These are phyloP conservation scores for Dromococcyx pavoninus DNA, from an alignment of 2,797 vertebrate genomes.

Conservation along the genomic window DNA sequence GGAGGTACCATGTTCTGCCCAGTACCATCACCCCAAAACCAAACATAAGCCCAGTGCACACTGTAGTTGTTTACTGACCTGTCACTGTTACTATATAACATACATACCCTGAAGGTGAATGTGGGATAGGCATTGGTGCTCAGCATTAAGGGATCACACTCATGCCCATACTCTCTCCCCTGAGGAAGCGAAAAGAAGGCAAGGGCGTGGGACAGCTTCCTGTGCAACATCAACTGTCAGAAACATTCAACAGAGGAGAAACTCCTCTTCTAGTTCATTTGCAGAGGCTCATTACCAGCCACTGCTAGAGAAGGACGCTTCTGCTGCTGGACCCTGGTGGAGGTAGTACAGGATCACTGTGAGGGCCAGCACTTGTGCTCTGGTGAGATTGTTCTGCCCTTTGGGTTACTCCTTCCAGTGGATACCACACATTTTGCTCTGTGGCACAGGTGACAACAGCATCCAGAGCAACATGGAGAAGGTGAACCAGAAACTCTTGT, in stretches of 20 bases:
- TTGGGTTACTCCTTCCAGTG: neutral
- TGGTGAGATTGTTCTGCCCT: neutral
- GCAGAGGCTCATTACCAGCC: slow-evolving; percentile 46
- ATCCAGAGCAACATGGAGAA: neutral
- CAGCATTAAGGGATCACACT: slow-evolving; percentile 29
- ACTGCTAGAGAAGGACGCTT: slow-evolving; percentile 45
- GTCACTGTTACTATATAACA: neutral
- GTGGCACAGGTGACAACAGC: neutral
- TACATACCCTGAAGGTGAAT: slow-evolving; percentile 32
- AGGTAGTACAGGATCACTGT: slow-evolving; percentile 62
- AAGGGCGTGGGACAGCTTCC: slow-evolving; percentile 51
- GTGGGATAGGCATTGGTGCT: slow-evolving; percentile 51
- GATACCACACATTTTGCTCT: neutral
- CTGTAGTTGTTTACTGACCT: slow-evolving; percentile 38
- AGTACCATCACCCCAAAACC: slow-evolving; percentile 19
- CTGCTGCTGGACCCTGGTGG: slow-evolving; percentile 30
- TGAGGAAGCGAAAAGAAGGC: slow-evolving; percentile 34
- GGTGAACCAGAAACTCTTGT: slow-evolving; percentile 3
- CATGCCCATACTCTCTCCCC: slow-evolving; percentile 33
- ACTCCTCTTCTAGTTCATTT: slow-evolving; percentile 62
- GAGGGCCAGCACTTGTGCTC: slow-evolving; percentile 42
- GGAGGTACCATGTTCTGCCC: slow-evolving; percentile 6
- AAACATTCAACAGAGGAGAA: slow-evolving; percentile 53
- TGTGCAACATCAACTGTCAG: slow-evolving; percentile 57
- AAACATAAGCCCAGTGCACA: slow-evolving; percentile 20